phyloP scores from a whole-genome alignment of 2,888 invertebrate species.

The Ommatoiulus sabulosus region DNA sequence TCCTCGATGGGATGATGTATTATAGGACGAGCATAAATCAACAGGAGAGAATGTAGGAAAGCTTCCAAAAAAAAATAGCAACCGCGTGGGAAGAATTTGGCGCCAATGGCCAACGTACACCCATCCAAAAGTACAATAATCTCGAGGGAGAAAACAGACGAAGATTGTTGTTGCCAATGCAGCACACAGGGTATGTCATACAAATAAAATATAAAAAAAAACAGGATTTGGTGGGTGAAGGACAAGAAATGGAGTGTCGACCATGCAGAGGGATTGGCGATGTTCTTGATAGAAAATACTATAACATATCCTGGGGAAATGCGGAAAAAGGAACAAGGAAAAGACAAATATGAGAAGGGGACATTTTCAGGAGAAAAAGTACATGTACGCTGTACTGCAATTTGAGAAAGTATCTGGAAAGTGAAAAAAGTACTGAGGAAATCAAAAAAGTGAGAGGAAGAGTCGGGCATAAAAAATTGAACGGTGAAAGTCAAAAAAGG shows the following conservation, averaged over 20 bases:
- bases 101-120: conserved; percentile 25
- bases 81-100: conserved; percentile 26
- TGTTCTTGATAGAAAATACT: no score
- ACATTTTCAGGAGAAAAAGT: not conserved
- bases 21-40: conserved; percentile 37
- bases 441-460: no score
- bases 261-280: no score
- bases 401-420: not conserved
- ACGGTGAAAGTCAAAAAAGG: not conserved
- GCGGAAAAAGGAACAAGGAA: not conserved
- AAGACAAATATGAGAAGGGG: not conserved
- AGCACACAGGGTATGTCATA: not conserved
- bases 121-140: conserved; percentile 41
- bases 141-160: conserved; percentile 3
- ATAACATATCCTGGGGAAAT: not conserved
- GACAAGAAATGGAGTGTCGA: not conserved
- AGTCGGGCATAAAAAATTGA: no score
- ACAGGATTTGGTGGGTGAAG: not conserved
- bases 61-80: not conserved
- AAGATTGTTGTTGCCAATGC: not conserved
- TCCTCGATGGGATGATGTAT: conserved; percentile 30
- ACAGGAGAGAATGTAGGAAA: conserved; percentile 39
- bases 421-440: not conserved
- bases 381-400: not conserved
- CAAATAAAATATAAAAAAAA: not conserved